A percentile compares a stretch with the other conserved stretches of the same genome.
Evolutionary conservation across 1,140 invertebrate species (phyloP).

Genomic region (Tenebrio molitor): DNA sequence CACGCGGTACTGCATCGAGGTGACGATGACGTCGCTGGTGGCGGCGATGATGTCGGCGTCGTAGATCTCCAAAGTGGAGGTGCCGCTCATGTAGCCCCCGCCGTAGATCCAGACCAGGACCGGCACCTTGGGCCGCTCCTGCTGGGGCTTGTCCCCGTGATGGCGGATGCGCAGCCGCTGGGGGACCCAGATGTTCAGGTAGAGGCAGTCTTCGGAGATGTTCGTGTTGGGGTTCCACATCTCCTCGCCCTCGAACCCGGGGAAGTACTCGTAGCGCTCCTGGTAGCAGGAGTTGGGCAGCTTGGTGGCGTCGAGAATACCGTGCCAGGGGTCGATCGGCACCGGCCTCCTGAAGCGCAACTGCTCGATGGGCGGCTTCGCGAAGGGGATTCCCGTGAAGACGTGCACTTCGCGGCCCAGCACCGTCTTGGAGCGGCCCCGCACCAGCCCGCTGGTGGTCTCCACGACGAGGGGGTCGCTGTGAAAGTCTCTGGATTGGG

Average conservation of each 20-base stretch:
- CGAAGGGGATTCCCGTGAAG: conserved; percentile 95
- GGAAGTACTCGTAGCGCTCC: conserved; percentile 89
- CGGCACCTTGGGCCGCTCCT: conserved; percentile 75
- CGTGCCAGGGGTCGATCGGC: conserved; percentile 88
- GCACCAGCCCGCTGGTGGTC: conserved; percentile 83
- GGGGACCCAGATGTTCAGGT: conserved; percentile 94
- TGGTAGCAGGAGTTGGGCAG: conserved; percentile 89
- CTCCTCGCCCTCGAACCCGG: conserved; percentile 90
- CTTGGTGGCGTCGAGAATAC: conserved; percentile 82
- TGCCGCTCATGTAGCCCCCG: conserved; percentile 93
- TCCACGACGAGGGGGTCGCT: conserved; percentile 83
- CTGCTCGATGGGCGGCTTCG: conserved; percentile 90
- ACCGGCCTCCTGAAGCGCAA: conserved; percentile 90
- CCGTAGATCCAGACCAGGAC: conserved; percentile 95
- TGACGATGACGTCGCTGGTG: conserved; percentile 86
- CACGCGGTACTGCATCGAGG: conserved; percentile 90
- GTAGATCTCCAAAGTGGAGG: conserved; percentile 90
- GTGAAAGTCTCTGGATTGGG: conserved; percentile 70
- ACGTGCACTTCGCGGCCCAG: conserved; percentile 87
- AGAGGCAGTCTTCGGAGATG: conserved; percentile 93
- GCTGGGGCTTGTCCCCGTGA: conserved; percentile 70
- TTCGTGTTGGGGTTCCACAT: conserved; percentile 97
- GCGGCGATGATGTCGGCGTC: conserved; percentile 89
- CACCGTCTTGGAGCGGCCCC: conserved; percentile 82
- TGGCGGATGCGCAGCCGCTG: conserved; percentile 80